Conservation (phyloP, 2,888 invertebrate genomes). For the Microctonus brassicae region DNA sequence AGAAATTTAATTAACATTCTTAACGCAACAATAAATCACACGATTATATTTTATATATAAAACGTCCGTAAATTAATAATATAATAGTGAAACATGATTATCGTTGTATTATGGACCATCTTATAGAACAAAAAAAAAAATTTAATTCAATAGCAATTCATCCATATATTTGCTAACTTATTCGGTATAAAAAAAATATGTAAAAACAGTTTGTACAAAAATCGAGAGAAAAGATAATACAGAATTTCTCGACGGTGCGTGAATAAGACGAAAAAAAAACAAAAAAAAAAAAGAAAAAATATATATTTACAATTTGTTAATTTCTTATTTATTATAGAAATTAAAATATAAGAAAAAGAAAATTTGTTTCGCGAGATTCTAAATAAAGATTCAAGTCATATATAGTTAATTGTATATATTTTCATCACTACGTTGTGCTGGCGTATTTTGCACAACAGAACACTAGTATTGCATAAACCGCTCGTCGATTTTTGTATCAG, state of each 20-base stretch:
- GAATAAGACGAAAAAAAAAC: conserved; percentile 40
- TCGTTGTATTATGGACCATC: conserved; percentile 53
- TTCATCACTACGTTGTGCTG: conserved; percentile 1
- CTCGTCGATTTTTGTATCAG: conserved; percentile 31
- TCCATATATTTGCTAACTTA: conserved; percentile 56
- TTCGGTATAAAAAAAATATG: conserved; percentile 56
- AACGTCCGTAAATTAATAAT: conserved; percentile 46
- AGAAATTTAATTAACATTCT: conserved; percentile 42
- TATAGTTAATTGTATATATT: conserved; percentile 6
- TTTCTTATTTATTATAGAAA: neutral
- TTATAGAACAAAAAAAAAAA: conserved; percentile 52
- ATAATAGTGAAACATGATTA: conserved; percentile 59
- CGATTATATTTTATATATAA: conserved; percentile 35
- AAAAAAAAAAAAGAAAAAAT: conserved; percentile 8
- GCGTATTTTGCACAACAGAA: conserved; percentile 30
- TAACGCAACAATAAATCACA: conserved; percentile 57
- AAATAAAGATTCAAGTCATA: conserved; percentile 9
- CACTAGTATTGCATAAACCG: conserved; percentile 40
- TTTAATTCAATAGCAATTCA: conserved; percentile 39
- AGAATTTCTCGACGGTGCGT: conserved; percentile 58
- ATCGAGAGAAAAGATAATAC: conserved; percentile 63
- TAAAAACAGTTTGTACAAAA: conserved; percentile 69
- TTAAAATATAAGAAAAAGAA: conserved; percentile 1
- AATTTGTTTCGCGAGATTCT: neutral
- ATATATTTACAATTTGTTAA: conserved; percentile 14